Percentiles rank a stretch among this genome's conserved stretches.
phyloP scores from a whole-genome alignment of 2,797 vertebrate genomes.

The Oreochromis mossambicus region DNA sequence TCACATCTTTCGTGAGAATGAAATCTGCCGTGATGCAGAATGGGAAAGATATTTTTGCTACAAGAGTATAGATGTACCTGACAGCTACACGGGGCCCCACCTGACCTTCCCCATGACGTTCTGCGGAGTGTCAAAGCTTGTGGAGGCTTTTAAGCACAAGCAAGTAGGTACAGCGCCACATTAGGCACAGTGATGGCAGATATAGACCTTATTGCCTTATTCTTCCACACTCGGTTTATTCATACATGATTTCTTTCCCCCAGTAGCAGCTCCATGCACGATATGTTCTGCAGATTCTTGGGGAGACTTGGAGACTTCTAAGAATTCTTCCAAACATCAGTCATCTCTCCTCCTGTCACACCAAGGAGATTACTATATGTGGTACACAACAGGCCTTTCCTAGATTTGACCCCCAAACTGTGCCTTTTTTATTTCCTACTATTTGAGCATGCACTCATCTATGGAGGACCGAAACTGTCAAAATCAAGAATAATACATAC shows the following conservation, averaged over 20 bases:
- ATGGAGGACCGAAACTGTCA: neutral
- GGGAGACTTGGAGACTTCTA: conserved; percentile 85
- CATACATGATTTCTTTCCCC: conserved; percentile 54
- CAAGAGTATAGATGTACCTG: conserved; percentile 79
- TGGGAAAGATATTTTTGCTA: conserved; percentile 81
- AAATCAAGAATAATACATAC: neutral
- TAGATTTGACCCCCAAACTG: neutral
- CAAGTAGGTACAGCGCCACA: conserved; percentile 77
- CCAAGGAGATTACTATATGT: conserved; percentile 89
- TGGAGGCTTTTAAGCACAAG: conserved; percentile 90
- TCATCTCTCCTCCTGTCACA: conserved; percentile 79
- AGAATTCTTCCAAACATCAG: conserved; percentile 88
- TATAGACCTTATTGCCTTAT: neutral
- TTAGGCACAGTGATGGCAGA: neutral
- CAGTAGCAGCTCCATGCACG: conserved; percentile 92
- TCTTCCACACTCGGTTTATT: neutral
- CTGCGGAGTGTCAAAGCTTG: conserved; percentile 80
- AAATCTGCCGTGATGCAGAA: conserved; percentile 72
- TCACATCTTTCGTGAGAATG: conserved; percentile 82
- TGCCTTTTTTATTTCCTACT: neutral
- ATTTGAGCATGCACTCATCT: neutral
- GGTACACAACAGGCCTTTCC: conserved; percentile 64
- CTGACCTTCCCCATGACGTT: conserved; percentile 87
- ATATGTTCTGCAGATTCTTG: conserved; percentile 89
- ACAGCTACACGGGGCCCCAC: conserved; percentile 80